phyloP scores from a whole-genome alignment of 2,797 vertebrate species.

The Triplophysa yarkandensis region DNA sequence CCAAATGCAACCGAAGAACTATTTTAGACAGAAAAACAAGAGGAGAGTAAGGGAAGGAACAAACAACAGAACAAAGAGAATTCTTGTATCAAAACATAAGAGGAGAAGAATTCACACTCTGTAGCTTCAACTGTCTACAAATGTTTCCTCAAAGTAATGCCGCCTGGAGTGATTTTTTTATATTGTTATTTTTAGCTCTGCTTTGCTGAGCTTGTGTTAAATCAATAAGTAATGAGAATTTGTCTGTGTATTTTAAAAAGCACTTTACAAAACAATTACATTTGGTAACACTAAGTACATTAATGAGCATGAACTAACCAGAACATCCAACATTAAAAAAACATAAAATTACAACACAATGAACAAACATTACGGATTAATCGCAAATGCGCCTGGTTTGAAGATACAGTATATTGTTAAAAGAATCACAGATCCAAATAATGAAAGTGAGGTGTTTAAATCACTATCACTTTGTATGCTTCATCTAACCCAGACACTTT shows the following conservation, averaged over 20 bases:
- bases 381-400: too few species aligned
- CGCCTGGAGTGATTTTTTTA: conserved; percentile 13
- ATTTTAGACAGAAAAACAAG: conserved; percentile 41
- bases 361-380: too few species aligned
- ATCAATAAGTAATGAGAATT: neutral
- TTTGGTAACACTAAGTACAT: too few species aligned
- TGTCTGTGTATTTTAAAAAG: neutral
- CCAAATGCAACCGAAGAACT: conserved; percentile 65
- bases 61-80: conserved; percentile 29
- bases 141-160: conserved; percentile 33
- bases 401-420: too few species aligned
- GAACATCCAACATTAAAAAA: too few species aligned
- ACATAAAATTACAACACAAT: too few species aligned
- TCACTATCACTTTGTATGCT: too few species aligned
- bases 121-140: conserved; percentile 33
- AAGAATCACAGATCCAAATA: too few species aligned
- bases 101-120: conserved; percentile 28
- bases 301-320: too few species aligned
- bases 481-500: too few species aligned
- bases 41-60: neutral
- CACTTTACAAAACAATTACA: too few species aligned
- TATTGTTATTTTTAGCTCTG: conserved; percentile 16
- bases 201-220: conserved; percentile 3
- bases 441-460: too few species aligned
- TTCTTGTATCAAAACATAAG: conserved; percentile 45